Percentiles rank a stretch among this genome's conserved stretches.
These are phyloP conservation scores for Malurus cyaneus DNA, from an alignment of 2,113 vertebrate genomes.

Conservation along the genomic window DNA sequence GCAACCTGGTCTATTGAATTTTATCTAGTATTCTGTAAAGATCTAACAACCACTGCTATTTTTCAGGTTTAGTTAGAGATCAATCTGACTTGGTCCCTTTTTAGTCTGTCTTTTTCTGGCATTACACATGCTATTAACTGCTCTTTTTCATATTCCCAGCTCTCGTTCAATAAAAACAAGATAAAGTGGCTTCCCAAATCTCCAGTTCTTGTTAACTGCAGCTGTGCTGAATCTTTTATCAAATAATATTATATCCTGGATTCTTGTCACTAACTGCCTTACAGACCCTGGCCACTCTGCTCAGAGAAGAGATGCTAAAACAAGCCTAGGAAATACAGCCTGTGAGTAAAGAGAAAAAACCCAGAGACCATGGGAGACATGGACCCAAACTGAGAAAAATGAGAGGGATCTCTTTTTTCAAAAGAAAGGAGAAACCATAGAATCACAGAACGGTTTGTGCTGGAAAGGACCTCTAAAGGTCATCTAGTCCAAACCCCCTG, in stretches of 20 bases:
- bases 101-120: not conserved
- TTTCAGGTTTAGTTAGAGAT: not conserved
- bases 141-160: not conserved
- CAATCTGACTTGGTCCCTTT: not conserved
- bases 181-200: not conserved
- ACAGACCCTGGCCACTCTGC: not conserved
- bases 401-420: not conserved
- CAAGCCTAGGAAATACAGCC: not conserved
- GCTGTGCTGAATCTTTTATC: not conserved
- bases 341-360: not conserved
- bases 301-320: not conserved
- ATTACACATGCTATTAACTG: not conserved
- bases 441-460: not conserved
- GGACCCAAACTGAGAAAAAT: not conserved
- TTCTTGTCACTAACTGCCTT: not conserved
- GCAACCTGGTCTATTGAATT: not conserved
- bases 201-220: not conserved
- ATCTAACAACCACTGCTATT: not conserved
- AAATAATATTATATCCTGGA: not conserved
- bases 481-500: not conserved
- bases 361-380: not conserved
- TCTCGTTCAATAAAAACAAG: not conserved
- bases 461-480: not conserved
- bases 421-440: not conserved
- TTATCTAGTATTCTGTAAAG: not conserved